Conservation (phyloP, 2,888 invertebrate genomes). For the Phaonia tiefii region DNA sequence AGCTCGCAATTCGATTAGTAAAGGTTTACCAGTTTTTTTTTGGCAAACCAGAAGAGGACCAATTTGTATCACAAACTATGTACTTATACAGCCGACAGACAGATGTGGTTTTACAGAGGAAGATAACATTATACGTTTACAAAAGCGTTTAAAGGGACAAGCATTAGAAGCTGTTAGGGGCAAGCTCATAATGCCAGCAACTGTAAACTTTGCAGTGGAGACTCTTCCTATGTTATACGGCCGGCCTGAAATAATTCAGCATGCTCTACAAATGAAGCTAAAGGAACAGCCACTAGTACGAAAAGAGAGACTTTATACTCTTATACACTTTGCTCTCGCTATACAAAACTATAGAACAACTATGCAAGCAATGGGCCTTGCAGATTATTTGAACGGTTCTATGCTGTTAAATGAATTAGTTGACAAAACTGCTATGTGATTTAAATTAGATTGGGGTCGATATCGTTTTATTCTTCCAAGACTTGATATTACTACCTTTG, state of each 20-base stretch:
- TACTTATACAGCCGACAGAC: too few species aligned
- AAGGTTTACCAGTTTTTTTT: too few species aligned
- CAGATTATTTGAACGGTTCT: not conserved
- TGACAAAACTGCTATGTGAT: too few species aligned
- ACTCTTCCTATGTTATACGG: too few species aligned
- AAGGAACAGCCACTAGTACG: constrained; percentile 22
- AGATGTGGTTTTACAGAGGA: too few species aligned
- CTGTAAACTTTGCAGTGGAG: constrained; percentile 50
- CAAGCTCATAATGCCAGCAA: constrained; percentile 58
- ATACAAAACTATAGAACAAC: constrained; percentile 52
- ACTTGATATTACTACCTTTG: constrained; percentile 29
- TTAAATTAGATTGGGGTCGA: constrained; percentile 33
- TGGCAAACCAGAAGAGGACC: too few species aligned
- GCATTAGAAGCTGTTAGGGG: too few species aligned
- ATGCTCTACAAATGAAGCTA: constrained; percentile 17
- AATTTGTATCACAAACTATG: too few species aligned
- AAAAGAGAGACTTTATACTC: constrained; percentile 41
- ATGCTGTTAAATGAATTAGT: too few species aligned
- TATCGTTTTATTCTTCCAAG: not conserved
- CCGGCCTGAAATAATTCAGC: constrained; percentile 51
- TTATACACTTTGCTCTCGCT: constrained; percentile 50
- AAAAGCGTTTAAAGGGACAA: too few species aligned
- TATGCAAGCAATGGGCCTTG: constrained; percentile 42
- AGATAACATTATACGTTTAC: too few species aligned
- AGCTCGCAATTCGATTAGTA: too few species aligned